Conservation (phyloP, 2,113 vertebrate genomes). For the Bufo gargarizans region DNA sequence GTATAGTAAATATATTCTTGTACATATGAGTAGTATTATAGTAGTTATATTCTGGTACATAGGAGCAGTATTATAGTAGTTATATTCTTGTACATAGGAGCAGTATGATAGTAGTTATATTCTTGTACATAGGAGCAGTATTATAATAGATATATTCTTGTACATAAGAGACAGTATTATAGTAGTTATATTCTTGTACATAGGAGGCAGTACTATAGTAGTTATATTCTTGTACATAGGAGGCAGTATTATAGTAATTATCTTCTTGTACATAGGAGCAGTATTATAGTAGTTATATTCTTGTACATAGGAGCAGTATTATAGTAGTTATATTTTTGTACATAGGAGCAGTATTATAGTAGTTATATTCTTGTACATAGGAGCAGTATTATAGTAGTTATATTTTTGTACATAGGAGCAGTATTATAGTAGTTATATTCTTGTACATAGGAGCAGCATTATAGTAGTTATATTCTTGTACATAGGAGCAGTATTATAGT, state of each 20-base stretch:
- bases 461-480: conserved; percentile 12
- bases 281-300: no score
- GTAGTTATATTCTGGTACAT: conserved; percentile 3
- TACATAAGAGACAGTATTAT: neutral
- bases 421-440: conserved; percentile 17
- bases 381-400: neutral
- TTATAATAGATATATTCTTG: neutral
- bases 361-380: neutral
- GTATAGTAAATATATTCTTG: neutral
- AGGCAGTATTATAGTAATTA: neutral
- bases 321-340: conserved; percentile 1
- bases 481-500: conserved; percentile 9
- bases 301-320: neutral
- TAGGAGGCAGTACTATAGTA: neutral
- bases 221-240: conserved; percentile 1
- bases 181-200: neutral
- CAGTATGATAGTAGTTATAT: neutral
- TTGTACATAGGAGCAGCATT: neutral
- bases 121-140: neutral
- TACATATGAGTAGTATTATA: conserved; percentile 2
- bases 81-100: conserved; percentile 7
- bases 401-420: neutral
- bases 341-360: neutral
- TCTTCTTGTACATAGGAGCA: no score
- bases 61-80: neutral